Evolutionary conservation across 64 coral and sea anemone genomes (phyloP).

Genomic region (Montipora capricornis): DNA sequence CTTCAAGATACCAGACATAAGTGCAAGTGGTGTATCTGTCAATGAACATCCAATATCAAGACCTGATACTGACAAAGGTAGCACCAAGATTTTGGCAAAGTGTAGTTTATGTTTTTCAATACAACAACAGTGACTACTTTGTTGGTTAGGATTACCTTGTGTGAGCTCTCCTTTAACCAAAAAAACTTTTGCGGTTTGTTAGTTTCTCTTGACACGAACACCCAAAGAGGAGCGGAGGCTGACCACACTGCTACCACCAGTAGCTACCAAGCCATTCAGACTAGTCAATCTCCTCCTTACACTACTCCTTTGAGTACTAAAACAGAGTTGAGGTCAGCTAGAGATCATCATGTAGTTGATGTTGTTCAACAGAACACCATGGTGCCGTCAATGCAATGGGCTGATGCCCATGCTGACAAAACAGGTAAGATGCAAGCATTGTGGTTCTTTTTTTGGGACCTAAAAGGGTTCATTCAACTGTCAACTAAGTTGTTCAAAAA

Average conservation of each 20-base stretch:
- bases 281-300: slow-evolving; percentile 3
- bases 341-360: slow-evolving; percentile 66
- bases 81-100: background rate
- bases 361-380: slow-evolving; percentile 38
- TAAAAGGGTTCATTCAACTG: background rate
- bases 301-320: slow-evolving; percentile 35
- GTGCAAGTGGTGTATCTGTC: background rate
- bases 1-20: background rate
- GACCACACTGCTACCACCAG: background rate
- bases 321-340: slow-evolving; percentile 44
- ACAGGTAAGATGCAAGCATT: slow-evolving; percentile 13
- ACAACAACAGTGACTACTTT: no score
- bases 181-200: no score
- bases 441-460: background rate
- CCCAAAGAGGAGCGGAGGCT: background rate
- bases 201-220: slow-evolving; percentile 4
- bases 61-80: slow-evolving; percentile 18
- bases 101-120: no score
- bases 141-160: no score
- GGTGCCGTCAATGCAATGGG: slow-evolving; percentile 34
- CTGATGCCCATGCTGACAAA: slow-evolving; percentile 53
- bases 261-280: background rate
- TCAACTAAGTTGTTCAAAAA: no score
- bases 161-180: no score
- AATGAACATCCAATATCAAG: slow-evolving; percentile 8